Conservation (phyloP, 1,140 invertebrate genomes). For the Bradynema listronoti region DNA sequence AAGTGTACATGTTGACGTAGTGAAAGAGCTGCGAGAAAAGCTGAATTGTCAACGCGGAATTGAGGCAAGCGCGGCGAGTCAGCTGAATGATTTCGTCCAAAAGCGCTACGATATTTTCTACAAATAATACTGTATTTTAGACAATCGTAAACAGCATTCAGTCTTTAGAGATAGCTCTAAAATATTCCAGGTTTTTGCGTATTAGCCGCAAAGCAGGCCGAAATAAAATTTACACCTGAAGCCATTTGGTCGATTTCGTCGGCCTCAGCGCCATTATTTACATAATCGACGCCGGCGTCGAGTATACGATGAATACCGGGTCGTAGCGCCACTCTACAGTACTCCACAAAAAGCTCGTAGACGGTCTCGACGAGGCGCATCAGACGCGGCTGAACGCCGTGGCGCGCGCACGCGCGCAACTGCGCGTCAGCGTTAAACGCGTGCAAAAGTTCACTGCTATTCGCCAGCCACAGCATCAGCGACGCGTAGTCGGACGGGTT, state of each 20-base stretch:
- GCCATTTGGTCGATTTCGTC: too few species aligned
- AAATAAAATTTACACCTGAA: background rate
- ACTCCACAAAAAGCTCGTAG: conserved; percentile 38
- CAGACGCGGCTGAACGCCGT: conserved; percentile 4
- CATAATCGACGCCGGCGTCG: conserved; percentile 1
- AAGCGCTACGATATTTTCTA: conserved; percentile 18
- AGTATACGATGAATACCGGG: conserved; percentile 9
- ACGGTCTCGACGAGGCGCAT: conserved; percentile 23
- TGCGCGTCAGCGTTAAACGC: conserved; percentile 40
- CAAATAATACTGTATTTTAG: background rate
- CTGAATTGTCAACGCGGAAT: conserved; percentile 94
- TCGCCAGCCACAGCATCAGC: conserved; percentile 49
- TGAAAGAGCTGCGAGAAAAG: conserved; percentile 96
- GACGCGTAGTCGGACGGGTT: conserved; percentile 22
- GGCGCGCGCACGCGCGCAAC: conserved; percentile 21
- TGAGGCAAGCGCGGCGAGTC: conserved; percentile 81
- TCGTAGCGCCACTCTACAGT: conserved; percentile 9
- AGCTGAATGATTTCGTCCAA: conserved; percentile 78
- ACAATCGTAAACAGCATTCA: background rate
- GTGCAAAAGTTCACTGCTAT: conserved; percentile 44
- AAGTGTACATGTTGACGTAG: conserved; percentile 70
- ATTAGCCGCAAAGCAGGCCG: background rate
- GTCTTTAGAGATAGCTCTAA: background rate
- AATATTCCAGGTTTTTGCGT: background rate
- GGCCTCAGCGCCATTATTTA: background rate